Evolutionary conservation across 1,140 invertebrate species (phyloP).

Genomic region (Caligus rogercresseyi): DNA sequence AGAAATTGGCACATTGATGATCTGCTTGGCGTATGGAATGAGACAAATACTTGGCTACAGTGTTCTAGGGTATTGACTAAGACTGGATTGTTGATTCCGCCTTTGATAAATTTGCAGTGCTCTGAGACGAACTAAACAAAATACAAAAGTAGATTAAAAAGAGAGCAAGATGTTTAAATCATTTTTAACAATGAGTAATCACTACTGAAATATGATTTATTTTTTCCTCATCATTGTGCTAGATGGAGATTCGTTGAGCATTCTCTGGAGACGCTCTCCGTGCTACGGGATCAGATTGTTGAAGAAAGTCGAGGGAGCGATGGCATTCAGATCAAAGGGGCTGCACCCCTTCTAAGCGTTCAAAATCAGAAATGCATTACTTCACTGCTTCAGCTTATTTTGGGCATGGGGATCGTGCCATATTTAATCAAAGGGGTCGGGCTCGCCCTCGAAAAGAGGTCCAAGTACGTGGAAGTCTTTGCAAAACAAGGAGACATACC

Average conservation of each 20-base stretch:
- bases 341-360: background rate
- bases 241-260: background rate
- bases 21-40: no score
- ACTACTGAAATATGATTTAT: background rate
- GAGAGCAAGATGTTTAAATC: background rate
- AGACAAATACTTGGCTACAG: no score
- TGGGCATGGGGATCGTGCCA: constrained; percentile 13
- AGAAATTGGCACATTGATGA: no score
- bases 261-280: background rate
- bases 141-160: no score
- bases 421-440: constrained; percentile 12
- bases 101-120: no score
- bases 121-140: no score
- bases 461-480: background rate
- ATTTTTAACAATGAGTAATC: background rate
- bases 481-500: background rate
- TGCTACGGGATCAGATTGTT: background rate
- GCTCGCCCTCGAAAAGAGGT: constrained; percentile 10
- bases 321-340: no score
- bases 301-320: background rate
- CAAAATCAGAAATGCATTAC: constrained; percentile 1
- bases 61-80: no score
- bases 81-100: no score
- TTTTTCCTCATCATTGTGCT: background rate
- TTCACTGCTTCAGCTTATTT: constrained; percentile 5